Conservation (phyloP, 2,797 vertebrate genomes). For the Sebastolobus altivelis region DNA sequence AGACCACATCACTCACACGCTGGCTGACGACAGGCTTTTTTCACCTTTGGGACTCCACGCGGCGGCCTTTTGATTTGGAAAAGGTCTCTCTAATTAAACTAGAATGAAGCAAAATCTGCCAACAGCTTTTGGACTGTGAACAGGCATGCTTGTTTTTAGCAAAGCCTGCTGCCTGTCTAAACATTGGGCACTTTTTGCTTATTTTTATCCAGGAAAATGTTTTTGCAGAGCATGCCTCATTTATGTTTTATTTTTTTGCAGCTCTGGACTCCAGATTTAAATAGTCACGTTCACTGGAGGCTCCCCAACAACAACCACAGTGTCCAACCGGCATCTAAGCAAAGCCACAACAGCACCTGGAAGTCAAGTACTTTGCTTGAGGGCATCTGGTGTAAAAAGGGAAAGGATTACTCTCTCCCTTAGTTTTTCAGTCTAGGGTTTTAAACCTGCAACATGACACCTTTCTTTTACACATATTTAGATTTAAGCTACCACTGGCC, state of each 20-base stretch:
- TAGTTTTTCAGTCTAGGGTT: neutral
- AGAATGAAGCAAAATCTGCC: conserved; percentile 53
- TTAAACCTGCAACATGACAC: neutral
- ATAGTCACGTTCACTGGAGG: conserved; percentile 31
- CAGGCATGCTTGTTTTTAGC: conserved; percentile 42
- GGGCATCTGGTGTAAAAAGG: conserved; percentile 13
- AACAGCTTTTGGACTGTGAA: conserved; percentile 48
- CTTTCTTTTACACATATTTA: neutral
- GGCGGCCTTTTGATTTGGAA: conserved; percentile 63
- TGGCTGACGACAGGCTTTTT: conserved; percentile 39
- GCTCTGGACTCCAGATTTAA: conserved; percentile 28
- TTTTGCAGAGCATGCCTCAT: conserved; percentile 22
- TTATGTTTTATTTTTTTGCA: conserved; percentile 2
- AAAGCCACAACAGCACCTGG: conserved; percentile 44
- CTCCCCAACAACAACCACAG: conserved; percentile 8
- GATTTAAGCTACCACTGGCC: neutral
- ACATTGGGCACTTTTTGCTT: conserved; percentile 30
- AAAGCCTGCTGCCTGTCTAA: conserved; percentile 43
- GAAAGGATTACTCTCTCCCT: neutral
- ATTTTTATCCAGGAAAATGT: conserved; percentile 39
- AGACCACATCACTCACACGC: conserved; percentile 54
- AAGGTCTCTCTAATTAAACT: conserved; percentile 62
- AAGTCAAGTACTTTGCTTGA: conserved; percentile 51
- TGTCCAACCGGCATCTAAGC: conserved; percentile 11
- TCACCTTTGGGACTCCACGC: conserved; percentile 50